Base-by-base conservation (phyloP, 1,140 invertebrate species). In the Meloidogyne exigua region DNA sequence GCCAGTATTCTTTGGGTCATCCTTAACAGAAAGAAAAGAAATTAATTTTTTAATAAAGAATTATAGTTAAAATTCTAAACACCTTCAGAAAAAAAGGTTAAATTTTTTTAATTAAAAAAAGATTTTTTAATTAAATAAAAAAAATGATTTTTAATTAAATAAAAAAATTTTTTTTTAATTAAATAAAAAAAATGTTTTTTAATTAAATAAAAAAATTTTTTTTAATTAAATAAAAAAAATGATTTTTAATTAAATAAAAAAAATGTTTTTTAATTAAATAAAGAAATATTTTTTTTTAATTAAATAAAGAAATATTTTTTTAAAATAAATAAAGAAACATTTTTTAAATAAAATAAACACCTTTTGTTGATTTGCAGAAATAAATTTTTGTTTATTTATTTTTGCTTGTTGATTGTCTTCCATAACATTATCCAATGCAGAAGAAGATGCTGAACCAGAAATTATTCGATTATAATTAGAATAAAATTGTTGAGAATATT, bases 381-480 rank as follows among this genome's bases (percentile, higher is more conserved):
- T n/a, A n/a, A 57, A 57, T 57, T 57, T 57, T 57, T n/a, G 18
- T n/a, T 57, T n/a, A 57, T n/a, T 49, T 49, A 15, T 49, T 49
- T n/a, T n/a, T n/a, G 44, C 18, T 49, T 49, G 44, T 15, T 4
- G 44, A 49, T 15, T 15, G 44, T 49, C 44, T 49, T 18, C 18
- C 7, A n/a, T 4, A 44, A 44, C 13, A 57, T n/a, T 57, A 57
- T 57, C 49, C 9, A 57, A 57, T 7, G 49, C 49, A n/a, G 49
- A 57, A n/a, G 49, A 57, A n/a, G 49, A 57, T n/a, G 49, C 49
- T 57, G 49, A 57, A n/a, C 49, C 18, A n/a, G 49, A 57, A 57
- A 57, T n/a, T 57, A 18, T 5, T n/a, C 49, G 49, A 57, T 57
- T 57, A n/a, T 57, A n/a, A 57, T 57, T 57, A 57, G 49, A n/a